Evolutionary conservation across 2,888 invertebrate genomes (phyloP).

Genomic region (Amphipyra tragopoginis): DNA sequence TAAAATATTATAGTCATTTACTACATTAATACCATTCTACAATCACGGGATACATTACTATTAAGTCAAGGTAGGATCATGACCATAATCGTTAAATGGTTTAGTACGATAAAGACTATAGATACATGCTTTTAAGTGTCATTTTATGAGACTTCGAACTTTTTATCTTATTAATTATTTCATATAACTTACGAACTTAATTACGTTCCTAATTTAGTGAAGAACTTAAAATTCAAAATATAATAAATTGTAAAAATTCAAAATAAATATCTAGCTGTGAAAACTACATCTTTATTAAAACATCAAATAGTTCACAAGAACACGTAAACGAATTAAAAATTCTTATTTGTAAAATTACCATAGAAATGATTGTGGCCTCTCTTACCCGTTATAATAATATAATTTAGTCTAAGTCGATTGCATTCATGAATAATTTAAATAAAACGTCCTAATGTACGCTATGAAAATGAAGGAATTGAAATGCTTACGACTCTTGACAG

Average conservation of each 20-base stretch:
- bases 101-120: neutral
- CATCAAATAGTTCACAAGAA: constrained; percentile 19
- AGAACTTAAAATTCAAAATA: neutral
- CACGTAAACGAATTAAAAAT: constrained; percentile 33
- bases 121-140: neutral
- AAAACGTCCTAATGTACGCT: constrained; percentile 8
- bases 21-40: no score
- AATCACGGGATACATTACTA: no score
- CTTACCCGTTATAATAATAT: constrained; percentile 42
- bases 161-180: neutral
- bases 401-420: constrained; percentile 22
- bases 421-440: constrained; percentile 48
- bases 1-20: no score
- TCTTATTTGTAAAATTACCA: constrained; percentile 42
- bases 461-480: constrained; percentile 14
- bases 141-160: neutral
- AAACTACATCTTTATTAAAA: constrained; percentile 11
- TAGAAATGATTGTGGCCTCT: constrained; percentile 38
- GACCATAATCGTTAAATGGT: neutral
- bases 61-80: no score
- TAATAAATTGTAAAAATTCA: neutral
- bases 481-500: constrained; percentile 4
- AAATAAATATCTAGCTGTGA: constrained; percentile 1
- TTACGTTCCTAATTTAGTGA: no score
- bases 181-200: neutral